phyloP scores from a whole-genome alignment of 1,140 invertebrate genomes.

The Aleiodes sp. region DNA sequence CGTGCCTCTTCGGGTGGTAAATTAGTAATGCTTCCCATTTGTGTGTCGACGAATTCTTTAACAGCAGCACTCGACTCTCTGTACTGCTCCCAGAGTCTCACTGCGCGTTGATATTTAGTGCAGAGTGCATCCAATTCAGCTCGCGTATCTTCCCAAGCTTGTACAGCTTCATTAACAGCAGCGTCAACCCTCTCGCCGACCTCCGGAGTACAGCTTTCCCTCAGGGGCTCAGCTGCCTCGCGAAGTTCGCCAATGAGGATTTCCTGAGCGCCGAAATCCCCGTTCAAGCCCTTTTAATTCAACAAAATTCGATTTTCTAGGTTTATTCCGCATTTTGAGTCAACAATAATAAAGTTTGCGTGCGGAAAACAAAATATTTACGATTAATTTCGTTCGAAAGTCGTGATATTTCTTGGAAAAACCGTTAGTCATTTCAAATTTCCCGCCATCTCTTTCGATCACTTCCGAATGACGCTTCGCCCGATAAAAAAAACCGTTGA shows the following conservation, averaged over 20 bases:
- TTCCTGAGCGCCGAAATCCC: constrained; percentile 74
- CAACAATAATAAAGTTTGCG: too few species aligned
- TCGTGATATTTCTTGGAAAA: constrained; percentile 6
- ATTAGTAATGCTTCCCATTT: constrained; percentile 72
- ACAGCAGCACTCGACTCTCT: constrained; percentile 78
- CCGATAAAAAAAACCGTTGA: background rate
- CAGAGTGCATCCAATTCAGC: constrained; percentile 77
- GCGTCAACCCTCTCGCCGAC: constrained; percentile 75
- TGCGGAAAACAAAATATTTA: background rate
- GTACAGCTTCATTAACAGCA: constrained; percentile 77
- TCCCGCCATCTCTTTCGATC: constrained; percentile 33
- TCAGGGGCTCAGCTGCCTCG: constrained; percentile 74
- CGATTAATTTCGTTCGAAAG: too few species aligned
- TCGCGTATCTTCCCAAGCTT: constrained; percentile 79
- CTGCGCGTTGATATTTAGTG: constrained; percentile 77
- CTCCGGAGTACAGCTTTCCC: constrained; percentile 73
- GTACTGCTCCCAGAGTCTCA: constrained; percentile 80
- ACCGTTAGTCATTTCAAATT: constrained; percentile 20
- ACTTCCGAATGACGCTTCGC: constrained; percentile 31
- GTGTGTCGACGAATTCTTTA: constrained; percentile 75
- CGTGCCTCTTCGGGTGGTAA: constrained; percentile 71
- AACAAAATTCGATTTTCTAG: background rate
- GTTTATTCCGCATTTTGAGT: too few species aligned
- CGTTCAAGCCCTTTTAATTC: constrained; percentile 68
- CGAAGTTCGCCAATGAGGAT: constrained; percentile 76